Base-by-base conservation (phyloP, 2,113 vertebrate species). In the Strigops habroptila region DNA sequence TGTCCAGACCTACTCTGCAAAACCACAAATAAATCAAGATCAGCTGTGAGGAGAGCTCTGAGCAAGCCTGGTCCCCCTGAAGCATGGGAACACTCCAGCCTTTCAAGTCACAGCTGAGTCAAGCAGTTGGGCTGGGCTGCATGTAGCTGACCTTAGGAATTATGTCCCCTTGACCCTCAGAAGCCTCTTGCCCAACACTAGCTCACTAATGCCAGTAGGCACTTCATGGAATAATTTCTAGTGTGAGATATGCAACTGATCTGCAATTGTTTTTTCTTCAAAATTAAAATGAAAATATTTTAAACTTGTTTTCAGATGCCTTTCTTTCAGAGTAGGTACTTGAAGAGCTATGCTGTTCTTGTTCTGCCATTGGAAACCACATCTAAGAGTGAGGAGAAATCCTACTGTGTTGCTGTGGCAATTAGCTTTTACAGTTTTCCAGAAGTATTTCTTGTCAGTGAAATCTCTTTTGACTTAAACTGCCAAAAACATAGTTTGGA, bases 391-490 rank as follows among this genome's bases (percentile, higher is more conserved):
- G 3, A 90, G 62, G 48, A 91, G 30, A 85, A 86, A 52, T 91
- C 85, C 67, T 69, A 37, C 60, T 89, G 73, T 62, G 65, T 95
- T 88, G 59, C 68, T 87, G 83, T 90, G 67, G 84, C 87, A 91
- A 69, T 97, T 87, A 91, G 52, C 31, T 91, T 93, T 94, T 76
- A 73, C 74, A 59, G 5, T 82, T 88, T 95, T 86, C 67, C 78
- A 85, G 65, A 69, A 86, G n/a, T 89, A 63, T 59, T 93, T 94
- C 64, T 91, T 82, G 53, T 76, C 55, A 75, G 74, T 82, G 55
- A 93, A 89, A 52, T 84, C 18, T 83, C 68, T 68, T 90, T 91
- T 81, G 69, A 83, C 48, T 93, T 83, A 41, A 81, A 6, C 30
- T 81, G 39, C 60, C 62, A 84, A 63, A 91, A 64, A 1, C 28